Evolutionary conservation across 2,888 invertebrate genomes (phyloP), one percentile per base, ranked within the genome.

Genomic region (Scaptomyza flava): DNA sequence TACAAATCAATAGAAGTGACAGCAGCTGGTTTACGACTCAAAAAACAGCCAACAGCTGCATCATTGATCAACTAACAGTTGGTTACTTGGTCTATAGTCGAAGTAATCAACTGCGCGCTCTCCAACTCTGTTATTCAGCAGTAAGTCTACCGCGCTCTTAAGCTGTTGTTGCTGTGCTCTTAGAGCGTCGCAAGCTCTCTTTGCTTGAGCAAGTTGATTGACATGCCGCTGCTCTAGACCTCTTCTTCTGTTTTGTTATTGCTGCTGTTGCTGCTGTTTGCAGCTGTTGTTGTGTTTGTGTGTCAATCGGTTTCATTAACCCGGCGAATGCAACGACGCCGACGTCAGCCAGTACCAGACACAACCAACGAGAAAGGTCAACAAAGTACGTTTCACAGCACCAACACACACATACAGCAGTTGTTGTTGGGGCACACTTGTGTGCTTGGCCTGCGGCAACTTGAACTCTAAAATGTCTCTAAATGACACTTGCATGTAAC

Each of bases 241-340:
- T 41, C 41, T 7, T 4, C n/a, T 6, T 45, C 56, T 63, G 72
- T 71, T 70, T 70, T 74, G 74, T 62, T 20, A 53, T 27, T 27
- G 6, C 27, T 23, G 23, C 23, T 23, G 23, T 57, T 56, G 57
- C 53, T 68, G 52, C 31, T 53, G 57, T 48, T 71, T 60, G 60
- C 36, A 46, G 58, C 47, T 61, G 63, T 64, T 67, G 59, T 68
- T 73, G 68, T 69, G 71, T 77, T 78, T 77, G 89, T 91, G 91
- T 91, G 91, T 90, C 90, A 90, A 90, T 90, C 89, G 87, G 90
- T 90, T 91, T 90, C 91, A 90, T 91, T 91, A 91, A 91, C 91
- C 91, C 91, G 90, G 67, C 73, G 75, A 75, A 65, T 65, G 63
- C 68, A 72, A 50, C 66, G 61, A 63, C 66, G 68, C 11, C 33